A percentile compares a stretch with the other conserved stretches of the same genome.
phyloP scores from a whole-genome alignment of 2,888 invertebrate genomes.

The Meiosimyza decipiens region DNA sequence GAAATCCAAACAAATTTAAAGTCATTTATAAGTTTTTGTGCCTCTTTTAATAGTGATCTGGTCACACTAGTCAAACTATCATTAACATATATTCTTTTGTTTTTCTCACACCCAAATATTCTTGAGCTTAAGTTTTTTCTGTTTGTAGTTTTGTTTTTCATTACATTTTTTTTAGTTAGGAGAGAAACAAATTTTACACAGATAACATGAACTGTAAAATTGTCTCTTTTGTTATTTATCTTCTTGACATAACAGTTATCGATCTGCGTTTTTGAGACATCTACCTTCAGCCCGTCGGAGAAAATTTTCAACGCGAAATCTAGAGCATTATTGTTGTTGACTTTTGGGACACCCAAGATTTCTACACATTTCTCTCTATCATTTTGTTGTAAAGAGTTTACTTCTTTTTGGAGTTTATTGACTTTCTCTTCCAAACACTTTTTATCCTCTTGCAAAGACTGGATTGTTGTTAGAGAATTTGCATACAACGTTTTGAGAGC shows the following conservation, averaged over 20 bases:
- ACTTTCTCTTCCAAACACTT: too few species aligned
- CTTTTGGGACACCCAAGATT: too few species aligned
- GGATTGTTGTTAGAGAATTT: not conserved
- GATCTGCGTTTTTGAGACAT: not conserved
- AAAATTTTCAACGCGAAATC: not conserved
- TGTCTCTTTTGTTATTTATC: not conserved
- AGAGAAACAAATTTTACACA: constrained; percentile 7
- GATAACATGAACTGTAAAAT: not conserved
- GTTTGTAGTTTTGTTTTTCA: not conserved
- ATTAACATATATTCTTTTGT: constrained; percentile 1
- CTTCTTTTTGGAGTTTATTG: too few species aligned
- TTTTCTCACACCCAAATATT: not conserved
- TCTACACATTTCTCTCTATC: too few species aligned
- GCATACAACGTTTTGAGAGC: not conserved
- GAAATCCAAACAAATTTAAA: constrained; percentile 7
- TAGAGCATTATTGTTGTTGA: not conserved
- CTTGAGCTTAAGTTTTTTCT: too few species aligned
- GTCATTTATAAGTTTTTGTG: constrained; percentile 1
- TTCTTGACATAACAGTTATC: not conserved
- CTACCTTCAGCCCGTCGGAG: not conserved
- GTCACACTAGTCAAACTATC: not conserved
- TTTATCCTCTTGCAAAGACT: not conserved
- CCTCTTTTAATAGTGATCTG: not conserved
- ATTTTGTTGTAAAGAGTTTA: too few species aligned
- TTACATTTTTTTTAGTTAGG: not conserved